Evolutionary conservation across 2,113 vertebrate species (phyloP).

Genomic region (Agelaius phoeniceus): DNA sequence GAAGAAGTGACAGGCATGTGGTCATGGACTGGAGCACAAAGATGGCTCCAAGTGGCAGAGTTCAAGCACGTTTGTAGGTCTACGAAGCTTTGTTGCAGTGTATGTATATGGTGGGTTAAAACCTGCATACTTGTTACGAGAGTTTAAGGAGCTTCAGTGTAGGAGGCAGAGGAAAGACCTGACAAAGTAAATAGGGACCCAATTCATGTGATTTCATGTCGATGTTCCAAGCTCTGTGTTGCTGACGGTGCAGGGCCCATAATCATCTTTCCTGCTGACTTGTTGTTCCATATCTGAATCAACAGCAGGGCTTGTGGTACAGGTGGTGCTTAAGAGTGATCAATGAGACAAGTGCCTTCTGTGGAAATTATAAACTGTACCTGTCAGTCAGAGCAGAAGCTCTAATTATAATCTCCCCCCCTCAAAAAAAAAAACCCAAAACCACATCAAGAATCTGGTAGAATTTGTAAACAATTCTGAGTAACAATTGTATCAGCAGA

Average conservation of each 20-base stretch:
- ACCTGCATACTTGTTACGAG: background rate
- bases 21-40: background rate
- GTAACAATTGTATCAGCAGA: background rate
- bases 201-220: background rate
- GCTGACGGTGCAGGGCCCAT: background rate
- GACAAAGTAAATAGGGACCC: background rate
- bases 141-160: background rate
- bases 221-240: background rate
- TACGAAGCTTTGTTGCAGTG: background rate
- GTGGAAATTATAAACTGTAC: background rate
- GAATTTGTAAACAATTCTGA: background rate
- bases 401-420: background rate
- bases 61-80: background rate
- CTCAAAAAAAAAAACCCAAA: background rate
- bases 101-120: fast-evolving
- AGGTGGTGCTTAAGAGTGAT: background rate
- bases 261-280: background rate
- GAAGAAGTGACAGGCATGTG: fast-evolving
- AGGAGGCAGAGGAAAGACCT: background rate
- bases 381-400: background rate
- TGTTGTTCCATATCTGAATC: fast-evolving
- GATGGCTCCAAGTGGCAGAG: background rate
- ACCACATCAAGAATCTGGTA: background rate
- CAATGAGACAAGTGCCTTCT: background rate
- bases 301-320: background rate